Evolutionary conservation across 2,113 vertebrate genomes (phyloP).

Genomic region (Melospiza georgiana): DNA sequence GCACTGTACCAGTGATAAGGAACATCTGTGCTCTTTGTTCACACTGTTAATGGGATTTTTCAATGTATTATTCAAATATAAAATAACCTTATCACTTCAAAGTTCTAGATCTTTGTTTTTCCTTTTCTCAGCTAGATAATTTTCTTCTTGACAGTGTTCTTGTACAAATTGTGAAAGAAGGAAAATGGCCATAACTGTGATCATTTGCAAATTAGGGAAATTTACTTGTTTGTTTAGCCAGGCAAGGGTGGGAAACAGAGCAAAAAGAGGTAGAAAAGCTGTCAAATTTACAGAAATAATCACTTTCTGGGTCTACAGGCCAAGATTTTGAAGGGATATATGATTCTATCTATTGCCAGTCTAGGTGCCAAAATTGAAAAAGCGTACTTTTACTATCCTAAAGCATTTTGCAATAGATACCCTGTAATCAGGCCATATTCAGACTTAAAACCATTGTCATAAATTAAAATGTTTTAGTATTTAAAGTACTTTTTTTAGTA

Average conservation of each 20-base stretch:
- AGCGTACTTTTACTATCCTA: neutral
- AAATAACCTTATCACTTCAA: neutral
- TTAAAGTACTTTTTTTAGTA: neutral
- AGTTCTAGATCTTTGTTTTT: neutral
- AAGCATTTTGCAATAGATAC: neutral
- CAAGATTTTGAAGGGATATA: neutral
- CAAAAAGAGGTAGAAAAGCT: neutral
- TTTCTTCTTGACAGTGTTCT: neutral
- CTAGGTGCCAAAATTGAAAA: neutral
- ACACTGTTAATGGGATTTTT: neutral
- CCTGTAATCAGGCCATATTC: neutral
- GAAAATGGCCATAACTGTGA: neutral
- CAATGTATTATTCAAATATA: neutral
- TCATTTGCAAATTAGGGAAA: neutral
- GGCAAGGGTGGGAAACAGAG: fast-evolving
- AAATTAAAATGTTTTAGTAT: neutral
- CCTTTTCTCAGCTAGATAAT: neutral
- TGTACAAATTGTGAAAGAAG: neutral
- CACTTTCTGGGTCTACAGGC: neutral
- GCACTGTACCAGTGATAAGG: neutral
- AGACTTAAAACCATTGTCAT: neutral
- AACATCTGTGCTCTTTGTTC: neutral
- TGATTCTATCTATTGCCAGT: neutral
- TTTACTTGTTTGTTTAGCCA: fast-evolving
- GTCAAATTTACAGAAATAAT: neutral